A percentile compares a stretch with the other conserved stretches of the same genome.
phyloP scores from a whole-genome alignment of 2,113 vertebrate species.

The Motacilla alba region DNA sequence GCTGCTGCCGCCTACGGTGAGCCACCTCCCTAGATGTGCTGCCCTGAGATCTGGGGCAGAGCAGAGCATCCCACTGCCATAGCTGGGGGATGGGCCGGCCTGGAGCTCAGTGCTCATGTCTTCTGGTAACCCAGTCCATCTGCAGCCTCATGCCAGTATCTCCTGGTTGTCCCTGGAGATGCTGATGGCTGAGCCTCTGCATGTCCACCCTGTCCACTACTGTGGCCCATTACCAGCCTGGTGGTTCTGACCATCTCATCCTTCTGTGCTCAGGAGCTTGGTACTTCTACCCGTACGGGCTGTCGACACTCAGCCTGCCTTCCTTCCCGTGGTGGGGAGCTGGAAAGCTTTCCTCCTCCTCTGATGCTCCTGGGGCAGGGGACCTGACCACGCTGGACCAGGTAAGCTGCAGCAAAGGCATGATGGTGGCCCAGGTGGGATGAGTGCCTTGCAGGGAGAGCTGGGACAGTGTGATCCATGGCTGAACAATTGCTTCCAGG shows the following conservation, averaged over 20 bases:
- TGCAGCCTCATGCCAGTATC: neutral
- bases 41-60: neutral
- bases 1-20: slow-evolving; percentile 64
- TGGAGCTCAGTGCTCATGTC: neutral
- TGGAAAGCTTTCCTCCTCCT: neutral
- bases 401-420: slow-evolving; percentile 9
- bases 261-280: slow-evolving; percentile 64
- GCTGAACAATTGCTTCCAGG: neutral
- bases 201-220: neutral
- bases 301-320: slow-evolving; percentile 37
- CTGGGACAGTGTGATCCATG: fast-evolving
- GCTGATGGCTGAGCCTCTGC: neutral
- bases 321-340: slow-evolving; percentile 67
- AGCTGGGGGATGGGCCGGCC: neutral
- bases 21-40: neutral
- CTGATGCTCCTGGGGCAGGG: neutral
- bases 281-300: slow-evolving; percentile 72
- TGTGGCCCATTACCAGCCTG: neutral
- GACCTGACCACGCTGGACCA: slow-evolving; percentile 29
- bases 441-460: neutral
- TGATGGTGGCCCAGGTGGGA: neutral
- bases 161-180: neutral
- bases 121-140: neutral
- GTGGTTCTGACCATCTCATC: neutral
- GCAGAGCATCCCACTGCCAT: neutral